Evolutionary conservation across 2,888 invertebrate species (phyloP).

Genomic region (Agonopterix alstromeriana): DNA sequence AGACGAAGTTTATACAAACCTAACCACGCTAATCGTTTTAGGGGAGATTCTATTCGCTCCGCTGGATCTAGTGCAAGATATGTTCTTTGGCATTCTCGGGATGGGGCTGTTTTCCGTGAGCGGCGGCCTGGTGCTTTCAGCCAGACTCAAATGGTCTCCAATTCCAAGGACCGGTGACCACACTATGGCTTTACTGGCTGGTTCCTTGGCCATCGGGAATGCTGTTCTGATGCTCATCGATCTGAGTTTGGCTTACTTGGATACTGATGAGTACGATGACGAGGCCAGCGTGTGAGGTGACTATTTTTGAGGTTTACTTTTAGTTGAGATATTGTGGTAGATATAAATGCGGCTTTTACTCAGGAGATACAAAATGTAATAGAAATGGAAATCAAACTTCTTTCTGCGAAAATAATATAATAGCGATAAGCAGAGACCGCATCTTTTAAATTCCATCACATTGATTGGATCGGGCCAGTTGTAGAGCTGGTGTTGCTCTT

Average conservation of each 20-base stretch:
- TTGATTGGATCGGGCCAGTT: too few relatives aligned
- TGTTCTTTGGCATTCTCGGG: constrained; percentile 60
- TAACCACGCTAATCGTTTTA: constrained; percentile 32
- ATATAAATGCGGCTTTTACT: constrained; percentile 24
- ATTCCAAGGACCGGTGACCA: constrained; percentile 53
- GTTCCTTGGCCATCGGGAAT: constrained; percentile 41
- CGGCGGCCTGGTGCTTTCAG: constrained; percentile 46
- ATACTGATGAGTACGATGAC: constrained; percentile 64
- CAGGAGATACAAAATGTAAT: not conserved
- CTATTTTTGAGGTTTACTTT: constrained; percentile 16
- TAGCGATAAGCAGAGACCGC: too few relatives aligned
- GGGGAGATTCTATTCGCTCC: constrained; percentile 65
- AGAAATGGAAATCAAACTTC: not conserved
- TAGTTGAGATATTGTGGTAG: constrained; percentile 13
- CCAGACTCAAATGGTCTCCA: constrained; percentile 28
- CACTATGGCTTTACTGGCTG: constrained; percentile 34
- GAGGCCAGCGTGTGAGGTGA: constrained; percentile 46
- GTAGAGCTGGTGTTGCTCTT: too few relatives aligned
- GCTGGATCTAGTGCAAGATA: constrained; percentile 65
- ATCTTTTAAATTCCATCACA: too few relatives aligned
- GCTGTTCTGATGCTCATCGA: constrained; percentile 58
- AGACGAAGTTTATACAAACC: too few relatives aligned
- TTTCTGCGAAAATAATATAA: too few relatives aligned
- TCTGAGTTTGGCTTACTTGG: constrained; percentile 58
- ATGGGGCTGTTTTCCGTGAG: constrained; percentile 45